Percentiles rank a stretch among this genome's conserved stretches.
Conservation (phyloP, 1,140 invertebrate species). For the Drosophila kanapiae region DNA sequence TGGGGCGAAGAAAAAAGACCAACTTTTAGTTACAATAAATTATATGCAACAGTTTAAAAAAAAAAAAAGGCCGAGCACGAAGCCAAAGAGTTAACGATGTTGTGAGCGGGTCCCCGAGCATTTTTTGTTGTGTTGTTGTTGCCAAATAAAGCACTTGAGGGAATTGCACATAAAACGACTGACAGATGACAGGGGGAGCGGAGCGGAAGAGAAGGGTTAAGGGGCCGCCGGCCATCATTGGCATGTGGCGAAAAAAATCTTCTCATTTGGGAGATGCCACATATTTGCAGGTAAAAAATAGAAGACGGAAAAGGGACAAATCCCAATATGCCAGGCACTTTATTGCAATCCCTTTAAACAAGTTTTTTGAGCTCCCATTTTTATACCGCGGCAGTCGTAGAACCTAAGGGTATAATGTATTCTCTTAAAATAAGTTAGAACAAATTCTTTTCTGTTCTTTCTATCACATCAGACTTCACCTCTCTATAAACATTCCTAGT, state of each 20-base stretch:
- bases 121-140: slow-evolving; percentile 26
- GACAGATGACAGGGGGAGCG: slow-evolving; percentile 39
- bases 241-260: slow-evolving; percentile 76
- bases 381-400: not conserved
- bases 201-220: slow-evolving; percentile 23
- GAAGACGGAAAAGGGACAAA: slow-evolving; percentile 66
- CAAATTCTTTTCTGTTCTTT: no score
- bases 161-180: slow-evolving; percentile 80
- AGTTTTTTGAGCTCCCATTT: slow-evolving; percentile 52
- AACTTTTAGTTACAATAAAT: slow-evolving; percentile 83
- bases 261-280: slow-evolving; percentile 75
- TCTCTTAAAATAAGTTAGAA: not conserved
- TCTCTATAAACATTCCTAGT: no score
- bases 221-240: slow-evolving; percentile 58
- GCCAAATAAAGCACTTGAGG: slow-evolving; percentile 83
- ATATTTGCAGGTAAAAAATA: slow-evolving; percentile 76
- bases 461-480: no score
- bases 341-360: slow-evolving; percentile 83
- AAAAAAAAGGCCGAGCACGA: slow-evolving; percentile 17
- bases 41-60: slow-evolving; percentile 79
- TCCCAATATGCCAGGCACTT: slow-evolving; percentile 82
- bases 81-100: slow-evolving; percentile 71
- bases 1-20: slow-evolving; percentile 1
- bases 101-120: slow-evolving; percentile 33
- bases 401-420: not conserved